Percentiles rank a stretch among this genome's conserved stretches.
These are phyloP conservation scores for Candoia aspera DNA, from an alignment of 2,113 vertebrate genomes.

Conservation along the genomic window DNA sequence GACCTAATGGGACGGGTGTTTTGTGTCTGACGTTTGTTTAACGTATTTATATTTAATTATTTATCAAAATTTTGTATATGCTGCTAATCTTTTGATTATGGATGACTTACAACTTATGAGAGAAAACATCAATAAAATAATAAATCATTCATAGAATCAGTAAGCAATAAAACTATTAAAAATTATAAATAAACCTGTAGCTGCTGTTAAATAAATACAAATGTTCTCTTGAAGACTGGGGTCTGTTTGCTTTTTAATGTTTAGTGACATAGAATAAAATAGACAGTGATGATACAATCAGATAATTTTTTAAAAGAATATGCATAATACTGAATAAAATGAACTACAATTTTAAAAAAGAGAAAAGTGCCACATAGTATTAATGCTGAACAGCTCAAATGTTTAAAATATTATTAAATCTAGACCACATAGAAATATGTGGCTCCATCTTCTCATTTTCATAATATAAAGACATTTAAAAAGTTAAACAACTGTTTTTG, in stretches of 20 bases:
- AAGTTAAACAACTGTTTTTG: too few relatives aligned
- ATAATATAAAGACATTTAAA: too few relatives aligned
- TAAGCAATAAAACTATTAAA: neutral
- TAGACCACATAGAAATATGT: too few relatives aligned
- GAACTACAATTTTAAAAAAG: too few relatives aligned
- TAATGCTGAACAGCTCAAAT: too few relatives aligned
- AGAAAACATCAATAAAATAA: neutral
- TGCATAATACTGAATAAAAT: too few relatives aligned
- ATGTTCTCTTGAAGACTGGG: neutral
- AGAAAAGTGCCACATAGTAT: too few relatives aligned
- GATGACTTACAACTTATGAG: neutral
- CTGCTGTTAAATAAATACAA: neutral
- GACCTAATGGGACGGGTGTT: neutral
- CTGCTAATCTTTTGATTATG: neutral
- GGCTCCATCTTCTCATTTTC: too few relatives aligned
- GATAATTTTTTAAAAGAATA: neutral
- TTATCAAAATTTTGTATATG: neutral
- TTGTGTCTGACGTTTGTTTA: neutral
- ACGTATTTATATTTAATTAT: neutral
- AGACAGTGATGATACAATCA: neutral
- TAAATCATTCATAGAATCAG: neutral
- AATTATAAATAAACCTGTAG: neutral
- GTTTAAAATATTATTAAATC: too few relatives aligned
- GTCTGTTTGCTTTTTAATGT: neutral
- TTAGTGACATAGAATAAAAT: neutral